A percentile compares a stretch with the other conserved stretches of the same genome.
phyloP scores from a whole-genome alignment of 2,113 vertebrate species.

The Carassius carassius region DNA sequence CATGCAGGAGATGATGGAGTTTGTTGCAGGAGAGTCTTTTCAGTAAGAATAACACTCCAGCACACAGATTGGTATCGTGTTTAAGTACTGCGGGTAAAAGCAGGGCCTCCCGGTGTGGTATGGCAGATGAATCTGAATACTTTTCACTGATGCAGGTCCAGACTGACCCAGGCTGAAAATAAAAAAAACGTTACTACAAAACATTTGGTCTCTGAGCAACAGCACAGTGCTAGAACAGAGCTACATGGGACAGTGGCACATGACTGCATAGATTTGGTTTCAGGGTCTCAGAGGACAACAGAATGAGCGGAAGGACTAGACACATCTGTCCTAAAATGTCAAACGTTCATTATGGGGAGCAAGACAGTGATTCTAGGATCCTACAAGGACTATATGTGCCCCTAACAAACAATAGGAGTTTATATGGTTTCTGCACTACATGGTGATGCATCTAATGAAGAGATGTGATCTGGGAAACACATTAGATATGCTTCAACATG shows the following conservation, averaged over 20 bases:
- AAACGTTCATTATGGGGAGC: conserved; percentile 60
- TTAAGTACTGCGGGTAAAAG: conserved; percentile 36
- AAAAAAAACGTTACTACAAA: conserved; percentile 64
- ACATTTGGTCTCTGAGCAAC: conserved; percentile 78
- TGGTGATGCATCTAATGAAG: conserved; percentile 22
- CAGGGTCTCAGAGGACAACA: conserved; percentile 56
- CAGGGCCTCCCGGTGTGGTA: conserved; percentile 54
- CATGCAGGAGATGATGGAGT: background rate
- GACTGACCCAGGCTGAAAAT: conserved; percentile 59
- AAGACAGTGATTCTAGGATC: conserved; percentile 19
- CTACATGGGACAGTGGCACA: conserved; percentile 68
- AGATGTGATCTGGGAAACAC: conserved; percentile 7
- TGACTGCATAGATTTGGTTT: conserved; percentile 74
- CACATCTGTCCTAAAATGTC: conserved; percentile 79
- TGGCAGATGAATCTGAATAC: conserved; percentile 58
- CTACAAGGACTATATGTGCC: background rate
- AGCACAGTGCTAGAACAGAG: conserved; percentile 59
- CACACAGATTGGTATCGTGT: conserved; percentile 10
- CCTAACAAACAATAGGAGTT: background rate
- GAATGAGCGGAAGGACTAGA: conserved; percentile 56
- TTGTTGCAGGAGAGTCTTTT: conserved; percentile 7
- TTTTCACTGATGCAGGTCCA: conserved; percentile 66
- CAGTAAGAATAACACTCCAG: background rate
- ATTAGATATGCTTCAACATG: background rate
- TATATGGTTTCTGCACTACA: conserved; percentile 15